These are phyloP conservation scores for Semotilus atromaculatus DNA, from an alignment of 2,797 vertebrate genomes.

Conservation along the genomic window DNA sequence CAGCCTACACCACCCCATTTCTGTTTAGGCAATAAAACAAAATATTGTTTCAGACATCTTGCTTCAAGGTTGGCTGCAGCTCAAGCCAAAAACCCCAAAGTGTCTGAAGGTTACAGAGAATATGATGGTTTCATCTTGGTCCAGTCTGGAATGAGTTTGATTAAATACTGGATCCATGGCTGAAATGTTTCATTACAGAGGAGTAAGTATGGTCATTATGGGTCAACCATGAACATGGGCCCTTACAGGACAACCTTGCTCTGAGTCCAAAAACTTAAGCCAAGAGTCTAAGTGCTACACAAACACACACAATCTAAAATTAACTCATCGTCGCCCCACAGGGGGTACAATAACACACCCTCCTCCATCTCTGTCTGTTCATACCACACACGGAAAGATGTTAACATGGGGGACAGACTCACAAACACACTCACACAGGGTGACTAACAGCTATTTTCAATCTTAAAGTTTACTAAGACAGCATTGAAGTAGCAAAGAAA, in stretches of 20 bases:
- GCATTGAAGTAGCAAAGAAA: slow-evolving; percentile 34
- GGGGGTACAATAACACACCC: background rate
- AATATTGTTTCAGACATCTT: slow-evolving; percentile 13
- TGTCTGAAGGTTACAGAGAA: slow-evolving; percentile 16
- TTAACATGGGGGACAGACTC: slow-evolving; percentile 13
- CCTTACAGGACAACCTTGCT: slow-evolving; percentile 33
- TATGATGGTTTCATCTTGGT: slow-evolving; percentile 5
- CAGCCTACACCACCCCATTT: background rate
- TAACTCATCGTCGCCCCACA: background rate
- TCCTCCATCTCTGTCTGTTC: background rate
- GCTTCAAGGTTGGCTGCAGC: slow-evolving; percentile 4
- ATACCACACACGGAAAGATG: background rate
- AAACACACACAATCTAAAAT: slow-evolving; percentile 40
- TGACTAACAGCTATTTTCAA: slow-evolving; percentile 41
- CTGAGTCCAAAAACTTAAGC: slow-evolving; percentile 37
- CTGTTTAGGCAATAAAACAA: slow-evolving; percentile 13
- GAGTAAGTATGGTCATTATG: slow-evolving; percentile 15
- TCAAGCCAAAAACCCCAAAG: background rate
- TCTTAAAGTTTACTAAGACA: slow-evolving; percentile 23
- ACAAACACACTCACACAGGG: slow-evolving; percentile 17
- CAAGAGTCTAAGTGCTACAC: background rate
- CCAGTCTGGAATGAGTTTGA: slow-evolving; percentile 1
- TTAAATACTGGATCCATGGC: slow-evolving; percentile 29
- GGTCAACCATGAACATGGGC: slow-evolving; percentile 26
- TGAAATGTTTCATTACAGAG: slow-evolving; percentile 47